Evolutionary conservation across 2,888 invertebrate species (phyloP), one percentile per base, ranked within the genome.

Genomic region (Drosophila peninsularis): DNA sequence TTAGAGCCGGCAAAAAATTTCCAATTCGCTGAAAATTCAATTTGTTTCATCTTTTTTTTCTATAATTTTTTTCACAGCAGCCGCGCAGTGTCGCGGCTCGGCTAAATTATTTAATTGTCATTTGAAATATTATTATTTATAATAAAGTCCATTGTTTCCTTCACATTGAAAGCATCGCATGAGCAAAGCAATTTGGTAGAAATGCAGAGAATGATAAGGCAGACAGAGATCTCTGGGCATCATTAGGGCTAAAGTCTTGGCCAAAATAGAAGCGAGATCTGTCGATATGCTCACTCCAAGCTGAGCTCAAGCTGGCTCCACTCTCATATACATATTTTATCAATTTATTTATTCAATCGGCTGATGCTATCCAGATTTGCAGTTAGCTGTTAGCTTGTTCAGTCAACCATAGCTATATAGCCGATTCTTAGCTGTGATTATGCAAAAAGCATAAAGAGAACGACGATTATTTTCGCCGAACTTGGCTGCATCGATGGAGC

Each of bases 11-110:
- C 65, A 50, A 55, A 44, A 44, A 45, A 27, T 68, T 70, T 64
- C 44, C 54, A 72, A 42, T 76, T 78, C 78, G 47, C 70, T 61
- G 71, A 76, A 71, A 76, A 76, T 71, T 66, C 66, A 60, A 64
- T 78, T 75, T 78, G 63, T 75, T 77, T 77, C 66, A 71, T 77
- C 2, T 34, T 49, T 21, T 14, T 10, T 30, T 30, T 30, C 5
- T 6, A 27, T 27, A 27, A 27, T 27, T 27, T 27, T 34, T 37
- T 52, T 24, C 52, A 14, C 49, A 49, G 34, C 19, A 13, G 21
- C 24, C 39, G 14, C 24, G 7, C 41, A 50, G 19, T 32, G 11
- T 24, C 17, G 3, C 32, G 10, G 11, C n/a, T n/a, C n/a, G n/a
- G n/a, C n/a, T 45, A 71, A 71, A 60, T 60, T 57, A 60, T 39